These are phyloP conservation scores for Cavia aperea DNA, from an alignment of 2,113 vertebrate species.

Conservation along the genomic window DNA sequence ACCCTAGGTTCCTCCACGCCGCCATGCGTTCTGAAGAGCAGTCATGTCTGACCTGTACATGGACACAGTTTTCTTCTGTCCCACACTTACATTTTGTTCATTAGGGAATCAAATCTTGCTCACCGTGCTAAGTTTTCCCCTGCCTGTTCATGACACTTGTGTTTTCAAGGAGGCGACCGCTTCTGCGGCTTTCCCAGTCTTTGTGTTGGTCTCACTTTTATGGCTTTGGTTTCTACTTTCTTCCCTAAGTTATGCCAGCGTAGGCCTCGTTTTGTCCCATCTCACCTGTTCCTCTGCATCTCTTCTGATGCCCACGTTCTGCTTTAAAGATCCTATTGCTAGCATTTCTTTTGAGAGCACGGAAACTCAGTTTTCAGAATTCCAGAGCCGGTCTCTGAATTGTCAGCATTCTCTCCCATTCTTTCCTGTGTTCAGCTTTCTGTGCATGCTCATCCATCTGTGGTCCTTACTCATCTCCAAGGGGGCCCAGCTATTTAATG, in stretches of 20 bases:
- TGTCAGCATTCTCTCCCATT: background rate
- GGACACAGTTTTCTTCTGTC: background rate
- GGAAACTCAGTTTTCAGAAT: background rate
- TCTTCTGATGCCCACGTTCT: background rate
- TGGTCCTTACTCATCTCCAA: background rate
- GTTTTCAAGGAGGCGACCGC: background rate
- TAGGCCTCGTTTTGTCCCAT: background rate
- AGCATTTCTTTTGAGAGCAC: background rate
- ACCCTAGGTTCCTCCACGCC: background rate
- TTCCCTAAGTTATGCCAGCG: background rate
- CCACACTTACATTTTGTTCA: background rate
- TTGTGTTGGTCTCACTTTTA: background rate
- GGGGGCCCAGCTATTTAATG: background rate
- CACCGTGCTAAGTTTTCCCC: background rate
- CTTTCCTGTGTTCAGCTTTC: background rate
- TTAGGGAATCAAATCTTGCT: background rate
- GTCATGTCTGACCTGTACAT: background rate
- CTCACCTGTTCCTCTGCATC: background rate
- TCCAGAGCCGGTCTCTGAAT: background rate
- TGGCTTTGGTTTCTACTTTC: too few species aligned
- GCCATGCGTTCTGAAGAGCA: background rate
- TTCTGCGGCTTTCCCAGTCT: background rate
- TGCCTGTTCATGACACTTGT: rapidly evolving
- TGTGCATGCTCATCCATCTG: background rate
- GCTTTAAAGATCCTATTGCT: background rate